Conservation (phyloP, 2,797 vertebrate genomes). For the Malacoctenus gilli region DNA sequence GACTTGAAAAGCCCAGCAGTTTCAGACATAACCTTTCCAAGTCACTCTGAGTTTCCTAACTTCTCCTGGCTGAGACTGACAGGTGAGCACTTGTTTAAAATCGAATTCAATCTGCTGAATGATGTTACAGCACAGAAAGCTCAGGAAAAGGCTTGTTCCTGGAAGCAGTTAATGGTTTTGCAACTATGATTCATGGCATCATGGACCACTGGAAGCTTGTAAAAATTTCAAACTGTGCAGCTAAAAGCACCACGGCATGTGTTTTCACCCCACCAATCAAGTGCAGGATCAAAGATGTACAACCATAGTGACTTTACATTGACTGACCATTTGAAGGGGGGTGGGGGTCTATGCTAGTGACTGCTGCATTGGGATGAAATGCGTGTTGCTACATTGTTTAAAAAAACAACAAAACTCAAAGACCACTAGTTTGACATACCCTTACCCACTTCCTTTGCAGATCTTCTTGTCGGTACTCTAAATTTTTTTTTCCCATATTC, state of each 20-base stretch:
- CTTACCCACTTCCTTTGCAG: too few relatives aligned
- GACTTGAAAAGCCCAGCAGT: slow-evolving; percentile 6
- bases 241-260: slow-evolving; percentile 2
- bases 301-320: slow-evolving; percentile 9
- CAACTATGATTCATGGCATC: slow-evolving; percentile 29
- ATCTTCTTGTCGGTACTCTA: too few relatives aligned
- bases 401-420: too few relatives aligned
- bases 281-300: slow-evolving; percentile 5
- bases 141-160: slow-evolving; percentile 2
- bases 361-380: neutral
- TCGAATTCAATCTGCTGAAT: slow-evolving; percentile 18
- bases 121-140: neutral
- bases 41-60: slow-evolving; percentile 4
- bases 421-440: too few relatives aligned
- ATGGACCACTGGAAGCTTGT: slow-evolving; percentile 5
- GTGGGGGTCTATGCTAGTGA: neutral
- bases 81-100: slow-evolving; percentile 22
- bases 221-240: slow-evolving; percentile 26
- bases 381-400: too few relatives aligned
- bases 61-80: slow-evolving; percentile 4
- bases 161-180: slow-evolving; percentile 18
- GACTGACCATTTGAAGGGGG: slow-evolving; percentile 3
- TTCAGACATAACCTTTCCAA: slow-evolving; percentile 11
- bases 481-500: too few relatives aligned
- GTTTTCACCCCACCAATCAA: slow-evolving; percentile 7